Percentiles rank a stretch among this genome's conserved stretches.
Evolutionary conservation across 2,888 invertebrate species (phyloP).

Genomic region (Trachelus iudaicus): DNA sequence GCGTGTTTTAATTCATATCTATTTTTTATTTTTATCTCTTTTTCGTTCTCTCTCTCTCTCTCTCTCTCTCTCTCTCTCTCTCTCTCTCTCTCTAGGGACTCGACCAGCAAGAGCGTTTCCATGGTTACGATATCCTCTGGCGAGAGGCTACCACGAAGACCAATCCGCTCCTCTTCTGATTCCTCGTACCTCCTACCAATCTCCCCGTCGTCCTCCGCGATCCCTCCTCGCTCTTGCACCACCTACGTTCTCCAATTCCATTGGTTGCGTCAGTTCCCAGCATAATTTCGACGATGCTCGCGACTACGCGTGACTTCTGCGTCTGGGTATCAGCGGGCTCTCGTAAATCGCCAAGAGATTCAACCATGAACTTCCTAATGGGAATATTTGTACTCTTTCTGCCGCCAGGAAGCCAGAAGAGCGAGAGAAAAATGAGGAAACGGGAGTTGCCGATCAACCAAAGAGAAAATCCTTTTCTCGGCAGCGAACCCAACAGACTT

Average conservation of each 20-base stretch:
- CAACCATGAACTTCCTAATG: neutral
- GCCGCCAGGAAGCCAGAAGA: neutral
- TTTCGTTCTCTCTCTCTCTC: neutral
- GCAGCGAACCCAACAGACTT: neutral
- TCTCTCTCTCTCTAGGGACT: neutral
- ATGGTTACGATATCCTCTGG: constrained; percentile 55
- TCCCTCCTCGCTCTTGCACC: constrained; percentile 19
- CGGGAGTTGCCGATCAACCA: neutral
- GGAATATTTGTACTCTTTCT: neutral
- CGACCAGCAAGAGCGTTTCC: constrained; percentile 40
- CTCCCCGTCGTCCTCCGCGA: constrained; percentile 22
- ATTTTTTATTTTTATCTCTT: neutral
- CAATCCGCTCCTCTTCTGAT: constrained; percentile 48
- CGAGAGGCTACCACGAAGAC: constrained; percentile 37
- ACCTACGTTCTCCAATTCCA: constrained; percentile 3
- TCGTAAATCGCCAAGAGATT: neutral
- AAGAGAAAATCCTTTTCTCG: neutral
- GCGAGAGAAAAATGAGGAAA: neutral
- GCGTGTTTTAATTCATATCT: neutral
- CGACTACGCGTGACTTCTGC: neutral
- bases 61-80: neutral
- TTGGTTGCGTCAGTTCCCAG: neutral
- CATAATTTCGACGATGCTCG: neutral
- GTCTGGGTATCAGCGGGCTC: neutral
- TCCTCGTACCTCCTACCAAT: constrained; percentile 44